Conservation (phyloP, 2,888 invertebrate species). For the Adelphocoris suturalis region DNA sequence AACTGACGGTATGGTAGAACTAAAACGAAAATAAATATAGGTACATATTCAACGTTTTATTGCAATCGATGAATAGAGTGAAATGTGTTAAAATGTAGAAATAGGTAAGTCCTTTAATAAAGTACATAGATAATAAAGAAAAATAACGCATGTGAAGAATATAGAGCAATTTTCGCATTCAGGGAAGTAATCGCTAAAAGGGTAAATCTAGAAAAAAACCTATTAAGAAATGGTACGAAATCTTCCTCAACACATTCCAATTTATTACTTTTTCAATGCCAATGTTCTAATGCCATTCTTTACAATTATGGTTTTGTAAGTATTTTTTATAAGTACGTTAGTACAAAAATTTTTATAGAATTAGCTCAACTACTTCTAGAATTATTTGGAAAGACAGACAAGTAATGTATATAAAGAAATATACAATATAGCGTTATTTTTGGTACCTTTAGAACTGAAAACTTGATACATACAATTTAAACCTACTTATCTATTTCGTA, state of each 20-base stretch:
- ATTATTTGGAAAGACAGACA: constrained; percentile 62
- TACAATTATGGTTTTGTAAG: constrained; percentile 15
- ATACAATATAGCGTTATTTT: constrained; percentile 67
- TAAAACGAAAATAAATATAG: too few relatives aligned
- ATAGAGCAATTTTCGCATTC: too few relatives aligned
- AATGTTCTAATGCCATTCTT: constrained; percentile 31
- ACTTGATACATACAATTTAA: not conserved
- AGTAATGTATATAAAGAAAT: constrained; percentile 49
- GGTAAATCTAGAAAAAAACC: too few relatives aligned
- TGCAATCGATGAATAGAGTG: too few relatives aligned
- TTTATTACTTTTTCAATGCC: constrained; percentile 17
- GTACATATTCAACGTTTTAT: too few relatives aligned
- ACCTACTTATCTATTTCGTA: constrained; percentile 13
- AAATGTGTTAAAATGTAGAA: too few relatives aligned
- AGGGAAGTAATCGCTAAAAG: too few relatives aligned
- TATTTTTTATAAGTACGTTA: constrained; percentile 61
- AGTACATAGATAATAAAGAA: too few relatives aligned
- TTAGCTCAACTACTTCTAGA: constrained; percentile 71
- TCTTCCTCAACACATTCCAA: not conserved
- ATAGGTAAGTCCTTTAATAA: too few relatives aligned
- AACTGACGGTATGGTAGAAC: too few relatives aligned
- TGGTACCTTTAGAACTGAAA: constrained; percentile 62
- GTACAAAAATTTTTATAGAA: constrained; percentile 61
- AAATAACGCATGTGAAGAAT: too few relatives aligned
- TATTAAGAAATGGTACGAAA: not conserved